These are phyloP conservation scores for Syrphus vitripennis DNA, from an alignment of 2,888 invertebrate genomes.

Conservation along the genomic window DNA sequence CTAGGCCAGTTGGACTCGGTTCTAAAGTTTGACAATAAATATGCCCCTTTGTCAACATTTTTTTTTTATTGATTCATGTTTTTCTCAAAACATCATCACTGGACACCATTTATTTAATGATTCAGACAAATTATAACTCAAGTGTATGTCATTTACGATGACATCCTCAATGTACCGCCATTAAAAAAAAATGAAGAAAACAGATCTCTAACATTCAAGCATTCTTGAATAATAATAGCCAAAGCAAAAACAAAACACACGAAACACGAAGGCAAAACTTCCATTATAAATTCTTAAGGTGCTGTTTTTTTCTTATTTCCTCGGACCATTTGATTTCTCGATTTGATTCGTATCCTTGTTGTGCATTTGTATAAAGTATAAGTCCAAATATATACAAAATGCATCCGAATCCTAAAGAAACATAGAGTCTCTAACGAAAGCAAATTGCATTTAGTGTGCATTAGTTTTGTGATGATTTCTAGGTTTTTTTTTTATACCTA, in stretches of 20 bases:
- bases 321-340: conserved; percentile 70
- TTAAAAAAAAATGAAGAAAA: not conserved
- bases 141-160: conserved; percentile 59
- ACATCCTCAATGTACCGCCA: conserved; percentile 3
- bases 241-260: not conserved
- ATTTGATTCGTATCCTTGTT: conserved; percentile 69
- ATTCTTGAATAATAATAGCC: conserved; percentile 41
- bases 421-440: conserved; percentile 57
- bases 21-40: too few species aligned
- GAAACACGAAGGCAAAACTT: conserved; percentile 60
- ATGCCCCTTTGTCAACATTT: too few species aligned
- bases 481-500: not conserved
- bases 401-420: not conserved
- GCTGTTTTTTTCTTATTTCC: conserved; percentile 34
- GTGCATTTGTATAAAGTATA: not conserved
- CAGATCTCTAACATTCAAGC: not conserved
- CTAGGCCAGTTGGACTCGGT: too few species aligned
- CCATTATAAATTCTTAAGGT: conserved; percentile 60
- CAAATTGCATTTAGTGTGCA: conserved; percentile 70
- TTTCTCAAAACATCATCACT: not conserved
- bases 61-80: conserved; percentile 20
- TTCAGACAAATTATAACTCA: conserved; percentile 63
- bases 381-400: not conserved
- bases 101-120: conserved; percentile 60
- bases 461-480: conserved; percentile 70